Base-by-base conservation (phyloP, 1,140 invertebrate genomes). In the Orchestia grillus region DNA sequence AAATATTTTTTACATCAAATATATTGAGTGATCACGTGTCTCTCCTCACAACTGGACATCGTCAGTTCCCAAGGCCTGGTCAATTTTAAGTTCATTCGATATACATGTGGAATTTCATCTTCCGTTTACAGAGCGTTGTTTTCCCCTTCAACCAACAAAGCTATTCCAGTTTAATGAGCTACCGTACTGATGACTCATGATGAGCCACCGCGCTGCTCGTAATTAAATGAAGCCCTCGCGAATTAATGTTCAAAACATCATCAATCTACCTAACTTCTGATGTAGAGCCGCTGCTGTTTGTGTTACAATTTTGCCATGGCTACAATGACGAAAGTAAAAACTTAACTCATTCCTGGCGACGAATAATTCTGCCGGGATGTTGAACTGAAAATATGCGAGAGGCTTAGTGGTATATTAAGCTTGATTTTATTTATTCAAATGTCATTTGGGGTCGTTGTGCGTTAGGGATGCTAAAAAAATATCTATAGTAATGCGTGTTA, bases 261-360 rank as follows among this genome's bases (percentile, higher is more conserved):
- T 77, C 62, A 77, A 77, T 77, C 62, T 77, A n/a, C 95, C 62
- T 45, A 88, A 87, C 36, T 42, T 88, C 16, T 88, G 53, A 87
- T 57, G 62, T 87, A 19, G 19, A 41, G 57, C 90, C 42, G 77
- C 62, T 88, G 77, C 23, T 88, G 95, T 44, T 45, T 45, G 44
- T 87, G 95, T 44, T 16, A 45, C n/a, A 41, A 44, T 45, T 87
- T 47, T 77, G 62, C 28, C 62, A 3, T 36, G 28, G 28, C 62
- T 77, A 77, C 62, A 23, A 77, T 36, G 62, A 77, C 62, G 1
- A 77, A 19, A 77, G 62, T 77, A 77, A 77, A 77, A 19, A 77
- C 11, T 77, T 77, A 77, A 77, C 15, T 23, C 28, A 77, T 77
- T 77, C 11, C 11, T 36, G 11, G 15, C 62, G 62, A 77, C 62